Base-by-base conservation (phyloP, 30 jellyfish, hydroid and myxozoan genomes). In the Chrysaora quinquecirrha region DNA sequence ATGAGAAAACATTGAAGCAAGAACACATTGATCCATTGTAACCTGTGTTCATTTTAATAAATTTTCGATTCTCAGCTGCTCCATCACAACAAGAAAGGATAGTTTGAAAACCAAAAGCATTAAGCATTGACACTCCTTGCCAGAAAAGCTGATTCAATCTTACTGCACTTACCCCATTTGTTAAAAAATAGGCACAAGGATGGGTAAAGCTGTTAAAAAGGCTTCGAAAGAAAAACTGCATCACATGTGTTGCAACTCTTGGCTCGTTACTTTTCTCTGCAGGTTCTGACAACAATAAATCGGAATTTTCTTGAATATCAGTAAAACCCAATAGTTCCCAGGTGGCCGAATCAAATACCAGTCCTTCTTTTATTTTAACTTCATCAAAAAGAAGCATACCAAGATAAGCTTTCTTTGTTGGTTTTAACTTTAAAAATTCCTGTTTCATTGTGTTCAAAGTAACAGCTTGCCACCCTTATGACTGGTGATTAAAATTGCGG, bases 81-180 rank as follows among this genome's bases (percentile, higher is more conserved):
- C 78, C 78, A 31, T 65, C 58, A 29, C 78, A 65, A 31, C 58
- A 31, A 31, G 30, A 22, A 30, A 65, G 29, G 25, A 65, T 2
- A 16, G 35, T 47, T 33, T 65, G 25, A 65, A 65, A 65, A 65
- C 78, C 56, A 19, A 23, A 22, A 9, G 30, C 19, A 11, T 65
- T 27, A 35, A 65, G 52, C 78, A 65, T 27, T 27, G 78, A 65
- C 30, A 65, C 52, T 9, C 78, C 78, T 65, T 65, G 58, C 52
- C 56, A 65, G 30, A 65, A 31, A 50, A 65, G 30, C 30, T 65
- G 14, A n/a, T 65, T 65, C 50, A 29, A 30, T 19, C 48, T 65
- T 6, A 24, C 54, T 1, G 56, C 14, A 11, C 20, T 12, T 65
- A 65, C 18, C 10, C 78, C 78, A 22, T 65, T 65, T 65, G 78